Conservation (phyloP, 2,113 vertebrate species). For the Colius striatus region DNA sequence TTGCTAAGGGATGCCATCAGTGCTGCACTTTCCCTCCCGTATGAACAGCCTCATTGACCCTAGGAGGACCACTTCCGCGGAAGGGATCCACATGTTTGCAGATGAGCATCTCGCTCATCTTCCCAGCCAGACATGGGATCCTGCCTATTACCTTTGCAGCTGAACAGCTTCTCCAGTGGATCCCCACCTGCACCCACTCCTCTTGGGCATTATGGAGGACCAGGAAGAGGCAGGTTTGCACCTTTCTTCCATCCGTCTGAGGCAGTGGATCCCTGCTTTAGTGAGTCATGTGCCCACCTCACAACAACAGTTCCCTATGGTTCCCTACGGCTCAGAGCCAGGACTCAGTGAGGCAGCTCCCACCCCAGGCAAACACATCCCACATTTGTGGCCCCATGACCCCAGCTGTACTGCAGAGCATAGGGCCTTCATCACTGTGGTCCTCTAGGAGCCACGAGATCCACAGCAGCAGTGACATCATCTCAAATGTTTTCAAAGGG, state of each 20-base stretch:
- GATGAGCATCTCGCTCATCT: fast-evolving
- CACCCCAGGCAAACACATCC: not conserved
- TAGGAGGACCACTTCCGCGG: not conserved
- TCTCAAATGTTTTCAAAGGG: not conserved
- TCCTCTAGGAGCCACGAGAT: not conserved
- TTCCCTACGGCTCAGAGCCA: not conserved
- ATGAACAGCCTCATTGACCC: not conserved
- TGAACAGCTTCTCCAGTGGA: not conserved
- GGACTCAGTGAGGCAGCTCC: not conserved
- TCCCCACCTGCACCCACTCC: not conserved
- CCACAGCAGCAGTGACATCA: not conserved
- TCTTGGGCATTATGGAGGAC: too few species aligned
- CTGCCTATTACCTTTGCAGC: not conserved
- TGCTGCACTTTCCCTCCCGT: not conserved
- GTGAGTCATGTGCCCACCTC: not conserved
- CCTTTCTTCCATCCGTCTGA: not conserved
- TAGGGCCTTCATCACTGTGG: fast-evolving
- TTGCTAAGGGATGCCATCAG: not conserved
- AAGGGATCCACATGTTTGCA: not conserved
- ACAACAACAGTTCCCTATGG: too few species aligned
- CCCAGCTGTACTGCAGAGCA: not conserved
- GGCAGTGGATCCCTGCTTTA: not conserved
- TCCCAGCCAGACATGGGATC: not conserved
- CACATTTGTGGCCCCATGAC: fast-evolving
- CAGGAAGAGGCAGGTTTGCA: not conserved